Evolutionary conservation across 2,888 invertebrate genomes (phyloP).

Genomic region (Serrognathus titanus): DNA sequence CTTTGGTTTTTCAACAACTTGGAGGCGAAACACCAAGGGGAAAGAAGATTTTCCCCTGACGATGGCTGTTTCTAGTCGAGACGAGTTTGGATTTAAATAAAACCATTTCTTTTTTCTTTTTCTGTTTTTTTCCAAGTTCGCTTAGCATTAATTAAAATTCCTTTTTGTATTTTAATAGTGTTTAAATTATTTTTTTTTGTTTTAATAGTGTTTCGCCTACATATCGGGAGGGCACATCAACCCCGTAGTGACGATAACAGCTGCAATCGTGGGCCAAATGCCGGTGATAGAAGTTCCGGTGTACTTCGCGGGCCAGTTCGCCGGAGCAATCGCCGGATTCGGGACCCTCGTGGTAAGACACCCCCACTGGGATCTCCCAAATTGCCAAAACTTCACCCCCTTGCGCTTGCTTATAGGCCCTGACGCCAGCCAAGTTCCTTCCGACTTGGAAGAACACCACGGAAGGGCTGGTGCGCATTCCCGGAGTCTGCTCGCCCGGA

Average conservation of each 20-base stretch:
- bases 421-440: constrained; percentile 27
- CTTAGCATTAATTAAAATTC: too few species aligned
- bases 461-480: background rate
- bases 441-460: constrained; percentile 3
- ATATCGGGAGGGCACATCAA: constrained; percentile 76
- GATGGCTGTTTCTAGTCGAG: too few species aligned
- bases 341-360: constrained; percentile 58
- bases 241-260: constrained; percentile 71
- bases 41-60: too few species aligned
- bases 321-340: constrained; percentile 67
- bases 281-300: constrained; percentile 54
- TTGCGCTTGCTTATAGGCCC: constrained; percentile 24
- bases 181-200: too few species aligned
- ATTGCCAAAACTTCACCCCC: background rate
- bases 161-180: too few species aligned
- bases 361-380: too few species aligned
- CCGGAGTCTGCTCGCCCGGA: constrained; percentile 39
- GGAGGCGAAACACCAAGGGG: too few species aligned
- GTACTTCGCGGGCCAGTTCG: constrained; percentile 63
- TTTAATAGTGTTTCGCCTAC: constrained; percentile 64
- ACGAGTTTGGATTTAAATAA: too few species aligned
- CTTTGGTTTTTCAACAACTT: too few species aligned
- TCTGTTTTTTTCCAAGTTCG: too few species aligned
- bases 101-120: constrained; percentile 32
- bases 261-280: constrained; percentile 59